Base-by-base conservation (phyloP, 2,888 invertebrate genomes). In the Isotomurus palustris region DNA sequence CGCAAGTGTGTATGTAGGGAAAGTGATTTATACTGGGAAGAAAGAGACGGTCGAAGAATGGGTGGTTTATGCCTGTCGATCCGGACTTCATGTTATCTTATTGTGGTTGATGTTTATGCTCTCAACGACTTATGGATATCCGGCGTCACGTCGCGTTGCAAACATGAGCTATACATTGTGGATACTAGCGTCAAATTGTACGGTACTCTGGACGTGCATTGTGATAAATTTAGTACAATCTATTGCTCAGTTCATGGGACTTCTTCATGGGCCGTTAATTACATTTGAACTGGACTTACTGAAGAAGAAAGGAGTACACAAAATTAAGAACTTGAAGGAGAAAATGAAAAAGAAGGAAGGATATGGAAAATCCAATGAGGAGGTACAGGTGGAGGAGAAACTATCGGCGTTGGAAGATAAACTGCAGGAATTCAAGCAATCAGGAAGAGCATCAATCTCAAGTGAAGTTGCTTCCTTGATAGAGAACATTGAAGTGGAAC, bases 81-180 rank as follows among this genome's bases (percentile, higher is more conserved):
- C 70, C 0, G 43, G 56, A 12, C 14, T 56, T 8, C 60, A 67
- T 36, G 57, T 69, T 17, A 6, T 67, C 14, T 53, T 63, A 22
- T 44, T 69, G 17, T 70, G 67, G 66, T 50, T 61, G 4, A 38
- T 68, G 14, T 67, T 72, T 52, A 62, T 63, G 41, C 22, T 69
- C 2, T 61, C 56, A n/a, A 63, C 69, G 28, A 38, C 32, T 14
- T 62, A 66, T 49, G 68, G 76, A 14, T 76, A 75, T 52, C 72
- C 72, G 40, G 73, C 77, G 3, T 92, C 92, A 0, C 81, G 96
- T 71, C 81, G 91, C 51, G 78, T 92, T 66, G 89, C 88, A 1
- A 96, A 95, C 76, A 75, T 86, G 12, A 83, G 88, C 0, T 96
- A 91, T 73, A 83, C 87, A 55, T 73, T 84, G 19, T 92, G 88